A percentile compares a stretch with the other conserved stretches of the same genome.
Evolutionary conservation across 2,888 invertebrate genomes (phyloP).

Genomic region (Gymnoscelis rufifasciata): DNA sequence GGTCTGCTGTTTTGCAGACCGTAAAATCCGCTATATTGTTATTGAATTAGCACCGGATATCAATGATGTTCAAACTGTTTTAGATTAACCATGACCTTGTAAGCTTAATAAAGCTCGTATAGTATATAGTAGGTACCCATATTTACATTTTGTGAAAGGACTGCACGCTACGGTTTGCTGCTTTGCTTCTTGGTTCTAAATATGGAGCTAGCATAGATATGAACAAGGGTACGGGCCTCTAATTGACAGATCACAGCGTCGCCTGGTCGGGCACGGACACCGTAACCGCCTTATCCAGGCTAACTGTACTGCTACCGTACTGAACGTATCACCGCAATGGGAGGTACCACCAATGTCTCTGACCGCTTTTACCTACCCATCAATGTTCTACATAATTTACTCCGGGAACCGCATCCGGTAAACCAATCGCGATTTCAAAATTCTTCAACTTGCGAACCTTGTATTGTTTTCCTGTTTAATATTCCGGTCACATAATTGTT

Average conservation of each 20-base stretch:
- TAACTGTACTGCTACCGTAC: conserved; percentile 70
- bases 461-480: conserved; percentile 42
- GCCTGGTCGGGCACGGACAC: conserved; percentile 42
- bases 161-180: conserved; percentile 34
- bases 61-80: conserved; percentile 14
- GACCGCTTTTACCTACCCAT: conserved; percentile 37
- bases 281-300: conserved; percentile 57
- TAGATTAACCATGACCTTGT: conserved; percentile 14
- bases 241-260: conserved; percentile 65
- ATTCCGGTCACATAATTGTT: conserved; percentile 50
- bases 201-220: conserved; percentile 46
- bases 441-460: conserved; percentile 26
- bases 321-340: conserved; percentile 56
- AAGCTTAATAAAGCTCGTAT: conserved; percentile 6
- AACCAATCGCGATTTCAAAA: conserved; percentile 34
- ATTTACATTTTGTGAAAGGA: conserved; percentile 20
- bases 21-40: conserved; percentile 51
- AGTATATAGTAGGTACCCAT: conserved; percentile 6
- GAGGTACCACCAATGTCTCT: conserved; percentile 47
- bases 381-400: conserved; percentile 54
- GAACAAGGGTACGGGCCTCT: conserved; percentile 62
- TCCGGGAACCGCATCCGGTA: conserved; percentile 40
- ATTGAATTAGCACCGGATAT: conserved; percentile 42
- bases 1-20: conserved; percentile 39
- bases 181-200: conserved; percentile 43